phyloP scores from a whole-genome alignment of 1,140 invertebrate species.

The Drosophila takahashii region DNA sequence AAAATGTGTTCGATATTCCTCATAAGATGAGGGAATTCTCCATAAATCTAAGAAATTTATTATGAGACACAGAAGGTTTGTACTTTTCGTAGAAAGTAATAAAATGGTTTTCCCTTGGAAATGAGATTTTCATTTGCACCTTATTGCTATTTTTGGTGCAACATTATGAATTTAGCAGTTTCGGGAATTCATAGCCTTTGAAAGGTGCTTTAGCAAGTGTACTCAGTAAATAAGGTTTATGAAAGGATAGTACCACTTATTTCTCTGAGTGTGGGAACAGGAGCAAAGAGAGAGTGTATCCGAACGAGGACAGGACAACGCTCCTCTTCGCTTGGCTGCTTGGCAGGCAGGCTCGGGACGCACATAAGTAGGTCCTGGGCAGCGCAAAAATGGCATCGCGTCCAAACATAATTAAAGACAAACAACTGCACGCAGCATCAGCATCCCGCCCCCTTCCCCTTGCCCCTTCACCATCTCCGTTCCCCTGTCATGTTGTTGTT shows the following conservation, averaged over 20 bases:
- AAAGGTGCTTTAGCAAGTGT: no score
- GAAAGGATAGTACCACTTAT: neutral
- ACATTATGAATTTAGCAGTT: no score
- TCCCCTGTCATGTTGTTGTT: slow-evolving; percentile 22
- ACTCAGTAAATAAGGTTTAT: no score
- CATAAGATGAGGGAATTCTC: neutral
- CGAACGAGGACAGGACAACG: slow-evolving; percentile 7
- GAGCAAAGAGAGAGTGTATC: neutral
- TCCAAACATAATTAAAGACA: slow-evolving; percentile 84
- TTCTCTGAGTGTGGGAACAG: slow-evolving; percentile 1
- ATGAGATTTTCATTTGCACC: no score
- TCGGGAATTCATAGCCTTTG: no score
- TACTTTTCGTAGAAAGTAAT: no score
- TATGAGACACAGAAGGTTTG: no score
- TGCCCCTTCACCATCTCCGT: neutral
- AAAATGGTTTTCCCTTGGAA: no score
- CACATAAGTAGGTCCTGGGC: slow-evolving; percentile 67
- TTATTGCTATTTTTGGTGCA: neutral
- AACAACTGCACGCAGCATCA: slow-evolving; percentile 62
- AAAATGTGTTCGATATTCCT: neutral
- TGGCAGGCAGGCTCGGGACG: slow-evolving; percentile 34
- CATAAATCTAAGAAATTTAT: neutral
- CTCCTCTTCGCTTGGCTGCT: slow-evolving; percentile 17
- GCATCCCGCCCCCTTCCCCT: slow-evolving; percentile 1
- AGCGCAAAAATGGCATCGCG: slow-evolving; percentile 69